Percentiles rank a stretch among this genome's conserved stretches.
phyloP scores from a whole-genome alignment of 1,140 invertebrate genomes.

The Dreissena polymorpha region DNA sequence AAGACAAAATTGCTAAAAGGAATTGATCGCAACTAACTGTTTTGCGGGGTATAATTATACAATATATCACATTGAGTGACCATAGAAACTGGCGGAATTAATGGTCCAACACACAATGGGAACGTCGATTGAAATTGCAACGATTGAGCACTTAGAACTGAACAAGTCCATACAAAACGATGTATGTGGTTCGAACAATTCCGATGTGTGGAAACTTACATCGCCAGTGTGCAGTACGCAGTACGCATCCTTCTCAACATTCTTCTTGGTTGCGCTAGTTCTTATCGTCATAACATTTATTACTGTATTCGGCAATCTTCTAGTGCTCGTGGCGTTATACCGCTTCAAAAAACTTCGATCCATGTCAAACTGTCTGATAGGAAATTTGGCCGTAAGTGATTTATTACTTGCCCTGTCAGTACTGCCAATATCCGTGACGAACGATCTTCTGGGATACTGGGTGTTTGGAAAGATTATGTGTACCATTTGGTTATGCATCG shows the following conservation, averaged over 20 bases:
- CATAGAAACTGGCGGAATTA: too few relatives aligned
- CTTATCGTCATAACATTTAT: constrained; percentile 74
- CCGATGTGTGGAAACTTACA: constrained; percentile 62
- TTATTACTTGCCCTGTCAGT: constrained; percentile 78
- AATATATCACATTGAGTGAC: too few relatives aligned
- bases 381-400: constrained; percentile 79
- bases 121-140: too few relatives aligned
- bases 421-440: constrained; percentile 75
- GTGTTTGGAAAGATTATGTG: constrained; percentile 77
- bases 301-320: constrained; percentile 79
- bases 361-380: constrained; percentile 80
- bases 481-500: constrained; percentile 75
- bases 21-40: too few relatives aligned
- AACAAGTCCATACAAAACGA: neutral
- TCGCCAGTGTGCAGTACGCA: constrained; percentile 68
- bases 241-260: constrained; percentile 64
- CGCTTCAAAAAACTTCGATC: constrained; percentile 75
- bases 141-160: too few relatives aligned
- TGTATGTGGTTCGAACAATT: constrained; percentile 62
- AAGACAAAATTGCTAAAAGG: too few relatives aligned
- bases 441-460: constrained; percentile 79
- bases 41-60: too few relatives aligned
- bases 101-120: too few relatives aligned
- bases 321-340: constrained; percentile 76
- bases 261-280: constrained; percentile 70